phyloP scores from a whole-genome alignment of 2,113 vertebrate species.

The Podarcis muralis region DNA sequence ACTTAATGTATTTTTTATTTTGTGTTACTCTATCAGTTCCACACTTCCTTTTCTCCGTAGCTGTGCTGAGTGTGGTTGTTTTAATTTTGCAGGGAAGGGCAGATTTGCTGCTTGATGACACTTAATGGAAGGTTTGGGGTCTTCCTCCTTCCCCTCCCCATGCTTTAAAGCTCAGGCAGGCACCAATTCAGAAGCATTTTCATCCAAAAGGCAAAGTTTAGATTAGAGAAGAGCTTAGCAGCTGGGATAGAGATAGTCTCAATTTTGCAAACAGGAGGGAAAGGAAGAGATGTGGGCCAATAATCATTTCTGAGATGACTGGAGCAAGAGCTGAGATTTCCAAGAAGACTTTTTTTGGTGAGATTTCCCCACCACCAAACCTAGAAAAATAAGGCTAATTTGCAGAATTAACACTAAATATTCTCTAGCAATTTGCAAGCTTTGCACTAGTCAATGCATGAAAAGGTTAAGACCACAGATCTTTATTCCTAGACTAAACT shows the following conservation, averaged over 20 bases:
- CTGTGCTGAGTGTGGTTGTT: conserved; percentile 1
- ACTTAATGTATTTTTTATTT: neutral
- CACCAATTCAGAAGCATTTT: neutral
- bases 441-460: no score
- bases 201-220: neutral
- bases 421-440: no score
- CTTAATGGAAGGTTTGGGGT: neutral
- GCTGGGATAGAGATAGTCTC: no score
- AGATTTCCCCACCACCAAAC: no score
- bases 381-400: no score
- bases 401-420: no score
- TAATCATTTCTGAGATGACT: no score
- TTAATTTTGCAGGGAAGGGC: neutral
- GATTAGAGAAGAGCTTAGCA: neutral
- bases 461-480: no score
- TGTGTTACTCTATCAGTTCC: neutral
- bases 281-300: neutral
- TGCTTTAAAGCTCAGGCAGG: neutral
- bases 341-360: no score
- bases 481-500: no score
- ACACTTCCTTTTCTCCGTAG: neutral
- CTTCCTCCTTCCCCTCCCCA: neutral
- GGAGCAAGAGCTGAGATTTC: no score
- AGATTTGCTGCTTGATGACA: neutral
- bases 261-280: neutral